A percentile compares a stretch with the other conserved stretches of the same genome.
Conservation (phyloP, 2,888 invertebrate species). For the Plagodis dolabraria region DNA sequence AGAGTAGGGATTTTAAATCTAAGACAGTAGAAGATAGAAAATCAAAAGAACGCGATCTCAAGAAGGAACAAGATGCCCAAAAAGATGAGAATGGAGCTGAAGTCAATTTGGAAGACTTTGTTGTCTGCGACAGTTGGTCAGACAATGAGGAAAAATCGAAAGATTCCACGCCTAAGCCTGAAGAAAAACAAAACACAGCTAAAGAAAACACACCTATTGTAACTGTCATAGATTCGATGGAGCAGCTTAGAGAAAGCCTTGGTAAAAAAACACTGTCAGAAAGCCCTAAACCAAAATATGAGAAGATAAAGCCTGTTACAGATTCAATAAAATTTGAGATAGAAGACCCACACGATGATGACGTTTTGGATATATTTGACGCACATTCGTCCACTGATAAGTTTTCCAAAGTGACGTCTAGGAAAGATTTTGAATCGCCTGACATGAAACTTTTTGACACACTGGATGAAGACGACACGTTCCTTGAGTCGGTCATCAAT, state of each 20-base stretch:
- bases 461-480: constrained; percentile 69
- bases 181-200: constrained; percentile 41
- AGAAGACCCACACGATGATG: constrained; percentile 69
- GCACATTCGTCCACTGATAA: constrained; percentile 53
- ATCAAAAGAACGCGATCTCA: constrained; percentile 35
- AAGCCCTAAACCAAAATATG: constrained; percentile 51
- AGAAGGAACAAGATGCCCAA: constrained; percentile 36
- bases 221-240: constrained; percentile 46
- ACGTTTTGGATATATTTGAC: constrained; percentile 69
- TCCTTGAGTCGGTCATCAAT: constrained; percentile 76
- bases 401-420: constrained; percentile 46
- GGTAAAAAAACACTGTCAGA: constrained; percentile 24
- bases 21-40: constrained; percentile 41
- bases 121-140: constrained; percentile 81
- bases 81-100: constrained; percentile 61
- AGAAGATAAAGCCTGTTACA: constrained; percentile 69
- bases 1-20: constrained; percentile 41
- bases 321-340: constrained; percentile 77
- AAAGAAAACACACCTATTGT: constrained; percentile 21
- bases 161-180: constrained; percentile 57
- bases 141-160: constrained; percentile 72
- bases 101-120: constrained; percentile 71
- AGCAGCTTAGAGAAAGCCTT: constrained; percentile 40
- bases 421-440: constrained; percentile 58
- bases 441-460: constrained; percentile 53